Conservation (phyloP, 1,140 invertebrate species). For the Temnothorax longispinosus region DNA sequence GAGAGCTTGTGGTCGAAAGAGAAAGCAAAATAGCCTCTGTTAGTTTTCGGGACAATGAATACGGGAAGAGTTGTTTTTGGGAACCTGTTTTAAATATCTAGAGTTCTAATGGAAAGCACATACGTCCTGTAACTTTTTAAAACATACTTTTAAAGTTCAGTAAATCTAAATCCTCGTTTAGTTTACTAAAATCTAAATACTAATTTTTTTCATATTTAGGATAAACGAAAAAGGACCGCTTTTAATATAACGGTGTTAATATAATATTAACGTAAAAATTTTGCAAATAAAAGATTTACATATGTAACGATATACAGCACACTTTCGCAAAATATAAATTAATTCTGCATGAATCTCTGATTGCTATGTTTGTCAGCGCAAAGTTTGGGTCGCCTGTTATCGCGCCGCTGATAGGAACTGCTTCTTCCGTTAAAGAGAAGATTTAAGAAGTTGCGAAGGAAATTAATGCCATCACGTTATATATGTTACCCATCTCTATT, state of each 20-base stretch:
- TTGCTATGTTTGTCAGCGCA: background rate
- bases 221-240: too few relatives aligned
- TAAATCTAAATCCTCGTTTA: background rate
- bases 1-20: background rate
- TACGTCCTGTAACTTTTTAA: background rate
- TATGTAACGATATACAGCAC: background rate
- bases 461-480: slow-evolving; percentile 16
- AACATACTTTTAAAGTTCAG: background rate
- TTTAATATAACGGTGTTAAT: background rate
- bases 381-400: background rate
- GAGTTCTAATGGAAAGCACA: background rate
- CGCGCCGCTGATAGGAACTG: background rate
- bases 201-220: background rate
- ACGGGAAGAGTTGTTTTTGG: slow-evolving; percentile 7
- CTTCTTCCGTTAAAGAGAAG: background rate
- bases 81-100: slow-evolving; percentile 1
- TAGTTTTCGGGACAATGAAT: slow-evolving; percentile 41
- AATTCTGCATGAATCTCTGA: slow-evolving; percentile 19
- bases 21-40: slow-evolving; percentile 42
- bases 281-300: slow-evolving; percentile 23
- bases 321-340: background rate
- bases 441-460: background rate
- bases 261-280: slow-evolving; percentile 5
- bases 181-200: background rate
- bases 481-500: background rate